Base-by-base conservation (phyloP, 92 coral and sea anemone species). In the Hydrozoanthus gracilis region DNA sequence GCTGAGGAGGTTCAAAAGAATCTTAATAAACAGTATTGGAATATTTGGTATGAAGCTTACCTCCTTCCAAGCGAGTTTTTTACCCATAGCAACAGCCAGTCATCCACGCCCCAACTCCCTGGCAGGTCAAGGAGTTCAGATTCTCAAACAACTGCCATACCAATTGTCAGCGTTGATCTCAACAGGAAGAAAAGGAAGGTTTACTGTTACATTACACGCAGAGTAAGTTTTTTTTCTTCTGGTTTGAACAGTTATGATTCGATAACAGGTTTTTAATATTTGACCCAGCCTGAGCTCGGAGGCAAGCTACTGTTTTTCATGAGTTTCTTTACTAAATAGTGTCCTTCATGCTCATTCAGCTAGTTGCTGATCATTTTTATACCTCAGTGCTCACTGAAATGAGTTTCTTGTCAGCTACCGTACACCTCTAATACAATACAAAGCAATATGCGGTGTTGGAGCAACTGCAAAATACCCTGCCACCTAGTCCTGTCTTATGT, bases 21-120 rank as follows among this genome's bases (percentile, higher is more conserved):
- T 86, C 79, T 92, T 66, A 82, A 88, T 56, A 91, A 89, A 60
- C 92, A 91, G n/a, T 92, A 89, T 39, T 94, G 95, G 91, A 94
- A 94, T 82, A 92, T 94, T 0, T 96, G 98, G 98, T 96, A 95
- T 78, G 99, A 96, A 82, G 95, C 93, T 1, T 88, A 86, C 70
- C 83, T 95, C 9, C 79, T 93, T 0, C 86, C 90, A 0, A n/a
- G n/a, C 12, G 73, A 80, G 7, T 62, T 17, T 64, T 52, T 48
- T 18, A 44, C 68, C 50, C 79, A 56, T 74, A 74, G 79, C 79
- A 74, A 74, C 79, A 77, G 44, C 51, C 73, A 69, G 47, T 18
- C 86, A 62, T 83, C 87, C 7, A 49, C 65, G 20, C 51, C 86
- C 1, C 6, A 44, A 39, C 45, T 44, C 60, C 17, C 86, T 14